phyloP scores from a whole-genome alignment of 2,888 invertebrate genomes.

The Agonopterix alstromeriana region DNA sequence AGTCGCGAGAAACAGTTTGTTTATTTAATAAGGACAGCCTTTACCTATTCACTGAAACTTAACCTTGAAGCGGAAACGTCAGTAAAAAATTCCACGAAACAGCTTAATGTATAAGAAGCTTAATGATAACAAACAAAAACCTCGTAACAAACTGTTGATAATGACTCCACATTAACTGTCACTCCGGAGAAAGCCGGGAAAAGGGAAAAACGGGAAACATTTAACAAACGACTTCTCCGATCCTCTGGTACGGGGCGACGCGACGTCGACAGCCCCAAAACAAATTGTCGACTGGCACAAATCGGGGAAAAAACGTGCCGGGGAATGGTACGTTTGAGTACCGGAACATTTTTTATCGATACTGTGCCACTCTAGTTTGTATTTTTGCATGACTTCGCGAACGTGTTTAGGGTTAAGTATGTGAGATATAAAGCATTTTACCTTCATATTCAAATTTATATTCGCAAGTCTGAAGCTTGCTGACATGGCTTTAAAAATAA shows the following conservation, averaged over 20 bases:
- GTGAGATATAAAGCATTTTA: too few species aligned
- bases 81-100: not conserved
- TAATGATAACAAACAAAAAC: constrained; percentile 5
- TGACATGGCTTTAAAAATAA: too few species aligned
- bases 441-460: too few species aligned
- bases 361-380: not conserved
- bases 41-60: too few species aligned
- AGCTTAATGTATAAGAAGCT: constrained; percentile 2
- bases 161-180: constrained; percentile 10
- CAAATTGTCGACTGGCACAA: constrained; percentile 14
- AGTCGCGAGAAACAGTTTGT: too few species aligned
- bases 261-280: constrained; percentile 10
- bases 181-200: not conserved
- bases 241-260: constrained; percentile 2
- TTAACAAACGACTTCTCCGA: constrained; percentile 9
- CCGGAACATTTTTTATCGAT: not conserved
- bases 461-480: too few species aligned
- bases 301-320: constrained; percentile 6
- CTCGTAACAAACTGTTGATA: constrained; percentile 10
- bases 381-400: not conserved
- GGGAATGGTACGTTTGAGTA: not conserved
- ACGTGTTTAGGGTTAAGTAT: not conserved
- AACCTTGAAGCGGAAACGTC: too few species aligned
- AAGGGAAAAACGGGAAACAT: constrained; percentile 2
- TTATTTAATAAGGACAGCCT: too few species aligned